Evolutionary conservation across 1,140 invertebrate genomes (phyloP).

Genomic region (Drosophila auraria): DNA sequence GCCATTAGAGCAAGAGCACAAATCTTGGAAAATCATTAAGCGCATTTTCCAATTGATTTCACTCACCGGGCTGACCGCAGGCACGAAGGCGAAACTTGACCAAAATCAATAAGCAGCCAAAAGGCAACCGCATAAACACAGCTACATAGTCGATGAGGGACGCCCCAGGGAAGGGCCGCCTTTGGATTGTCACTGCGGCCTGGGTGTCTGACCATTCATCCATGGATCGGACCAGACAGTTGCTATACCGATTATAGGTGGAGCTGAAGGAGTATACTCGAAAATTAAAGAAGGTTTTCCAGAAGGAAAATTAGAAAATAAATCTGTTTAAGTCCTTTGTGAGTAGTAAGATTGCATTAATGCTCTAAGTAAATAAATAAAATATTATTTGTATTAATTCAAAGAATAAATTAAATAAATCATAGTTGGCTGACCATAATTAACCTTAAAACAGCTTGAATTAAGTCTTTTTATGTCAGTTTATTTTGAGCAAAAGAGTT

Average conservation of each 20-base stretch:
- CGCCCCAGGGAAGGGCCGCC: constrained; percentile 4
- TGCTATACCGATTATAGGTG: not conserved
- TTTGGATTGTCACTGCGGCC: constrained; percentile 47
- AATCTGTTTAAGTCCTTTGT: too few species aligned
- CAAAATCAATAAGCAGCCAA: constrained; percentile 76
- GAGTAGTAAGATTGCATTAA: too few species aligned
- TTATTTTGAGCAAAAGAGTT: not conserved
- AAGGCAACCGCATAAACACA: constrained; percentile 62
- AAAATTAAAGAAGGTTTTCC: too few species aligned
- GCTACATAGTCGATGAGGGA: constrained; percentile 6
- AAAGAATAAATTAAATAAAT: accelerated
- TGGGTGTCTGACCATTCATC: constrained; percentile 55
- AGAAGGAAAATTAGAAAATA: too few species aligned
- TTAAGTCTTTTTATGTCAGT: not conserved
- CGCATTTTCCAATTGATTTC: constrained; percentile 84
- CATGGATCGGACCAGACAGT: constrained; percentile 39
- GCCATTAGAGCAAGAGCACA: constrained; percentile 46
- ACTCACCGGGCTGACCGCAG: constrained; percentile 47
- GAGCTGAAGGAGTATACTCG: not conserved
- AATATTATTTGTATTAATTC: not conserved
- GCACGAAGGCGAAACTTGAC: constrained; percentile 56
- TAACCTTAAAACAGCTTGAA: not conserved
- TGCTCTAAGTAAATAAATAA: too few species aligned
- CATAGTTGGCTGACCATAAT: too few species aligned
- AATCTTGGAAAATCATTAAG: constrained; percentile 76